Evolutionary conservation across 2,113 vertebrate species (phyloP).

Genomic region (Struthidea cinerea): DNA sequence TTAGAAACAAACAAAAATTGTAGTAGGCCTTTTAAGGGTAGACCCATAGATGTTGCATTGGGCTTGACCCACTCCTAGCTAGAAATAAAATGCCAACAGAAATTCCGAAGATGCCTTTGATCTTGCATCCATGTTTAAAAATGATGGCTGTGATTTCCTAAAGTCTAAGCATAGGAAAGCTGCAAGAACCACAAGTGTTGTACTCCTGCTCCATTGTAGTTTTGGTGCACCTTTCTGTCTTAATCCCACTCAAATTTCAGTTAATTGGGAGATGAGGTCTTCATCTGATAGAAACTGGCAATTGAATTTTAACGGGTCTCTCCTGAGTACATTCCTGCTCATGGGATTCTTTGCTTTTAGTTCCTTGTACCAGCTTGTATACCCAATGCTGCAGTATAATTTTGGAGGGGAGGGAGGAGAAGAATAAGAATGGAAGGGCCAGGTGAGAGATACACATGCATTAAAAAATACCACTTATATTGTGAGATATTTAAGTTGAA

Average conservation of each 20-base stretch:
- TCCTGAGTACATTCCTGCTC: background rate
- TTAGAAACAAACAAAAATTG: background rate
- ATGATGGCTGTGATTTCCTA: background rate
- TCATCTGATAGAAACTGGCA: background rate
- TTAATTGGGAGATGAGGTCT: background rate
- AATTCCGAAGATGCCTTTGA: background rate
- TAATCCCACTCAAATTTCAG: background rate
- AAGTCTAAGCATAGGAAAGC: background rate
- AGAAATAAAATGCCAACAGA: background rate
- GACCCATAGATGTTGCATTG: background rate
- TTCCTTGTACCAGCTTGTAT: background rate
- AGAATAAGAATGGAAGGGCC: background rate
- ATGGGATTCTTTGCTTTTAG: background rate
- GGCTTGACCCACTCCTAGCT: background rate
- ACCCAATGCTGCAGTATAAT: background rate
- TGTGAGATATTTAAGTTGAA: background rate
- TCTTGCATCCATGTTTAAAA: background rate
- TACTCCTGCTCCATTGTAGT: background rate
- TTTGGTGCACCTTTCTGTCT: background rate
- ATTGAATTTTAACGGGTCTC: background rate
- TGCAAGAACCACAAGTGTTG: background rate
- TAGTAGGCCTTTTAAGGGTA: background rate
- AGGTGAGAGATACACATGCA: background rate
- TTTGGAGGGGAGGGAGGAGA: background rate
- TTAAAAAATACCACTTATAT: background rate